Evolutionary conservation across 2,797 vertebrate species (phyloP).

Genomic region (Notolabrus celidotus): DNA sequence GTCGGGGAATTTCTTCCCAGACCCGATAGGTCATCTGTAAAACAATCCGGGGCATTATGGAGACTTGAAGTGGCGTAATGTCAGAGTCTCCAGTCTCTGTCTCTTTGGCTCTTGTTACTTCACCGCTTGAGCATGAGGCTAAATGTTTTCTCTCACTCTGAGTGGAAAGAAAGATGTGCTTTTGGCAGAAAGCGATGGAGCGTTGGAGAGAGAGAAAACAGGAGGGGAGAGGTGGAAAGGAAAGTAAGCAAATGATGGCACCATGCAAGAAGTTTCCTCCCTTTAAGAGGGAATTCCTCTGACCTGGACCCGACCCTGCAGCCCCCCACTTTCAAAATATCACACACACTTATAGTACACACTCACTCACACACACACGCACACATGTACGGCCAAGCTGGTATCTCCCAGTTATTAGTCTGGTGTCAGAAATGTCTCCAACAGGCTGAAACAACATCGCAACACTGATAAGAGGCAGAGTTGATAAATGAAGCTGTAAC

Average conservation of each 20-base stretch:
- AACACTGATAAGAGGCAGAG: slow-evolving; percentile 24
- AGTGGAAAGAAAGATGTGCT: slow-evolving; percentile 56
- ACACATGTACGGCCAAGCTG: background rate
- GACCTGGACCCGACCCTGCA: slow-evolving; percentile 53
- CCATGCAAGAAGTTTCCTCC: slow-evolving; percentile 60
- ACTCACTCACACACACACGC: background rate
- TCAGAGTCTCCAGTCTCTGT: slow-evolving; percentile 28
- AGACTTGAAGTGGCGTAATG: slow-evolving; percentile 32
- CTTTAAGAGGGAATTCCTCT: slow-evolving; percentile 69
- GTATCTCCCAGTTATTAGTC: slow-evolving; percentile 37
- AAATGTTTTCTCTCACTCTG: slow-evolving; percentile 55
- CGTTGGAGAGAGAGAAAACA: slow-evolving; percentile 15
- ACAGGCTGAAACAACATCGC: slow-evolving; percentile 63
- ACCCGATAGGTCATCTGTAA: slow-evolving; percentile 21
- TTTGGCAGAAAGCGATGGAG: slow-evolving; percentile 42
- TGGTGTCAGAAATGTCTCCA: slow-evolving; percentile 53
- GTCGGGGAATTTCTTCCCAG: slow-evolving; percentile 56
- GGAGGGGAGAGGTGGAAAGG: slow-evolving; percentile 38
- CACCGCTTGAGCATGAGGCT: slow-evolving; percentile 18
- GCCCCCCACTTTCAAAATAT: background rate
- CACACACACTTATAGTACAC: background rate
- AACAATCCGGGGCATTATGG: slow-evolving; percentile 74
- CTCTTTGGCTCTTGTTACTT: background rate
- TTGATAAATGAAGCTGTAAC: slow-evolving; percentile 51
- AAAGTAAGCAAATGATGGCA: slow-evolving; percentile 62